phyloP scores from a whole-genome alignment of 1,140 invertebrate genomes.

The Ptiloglossa arizonensis region DNA sequence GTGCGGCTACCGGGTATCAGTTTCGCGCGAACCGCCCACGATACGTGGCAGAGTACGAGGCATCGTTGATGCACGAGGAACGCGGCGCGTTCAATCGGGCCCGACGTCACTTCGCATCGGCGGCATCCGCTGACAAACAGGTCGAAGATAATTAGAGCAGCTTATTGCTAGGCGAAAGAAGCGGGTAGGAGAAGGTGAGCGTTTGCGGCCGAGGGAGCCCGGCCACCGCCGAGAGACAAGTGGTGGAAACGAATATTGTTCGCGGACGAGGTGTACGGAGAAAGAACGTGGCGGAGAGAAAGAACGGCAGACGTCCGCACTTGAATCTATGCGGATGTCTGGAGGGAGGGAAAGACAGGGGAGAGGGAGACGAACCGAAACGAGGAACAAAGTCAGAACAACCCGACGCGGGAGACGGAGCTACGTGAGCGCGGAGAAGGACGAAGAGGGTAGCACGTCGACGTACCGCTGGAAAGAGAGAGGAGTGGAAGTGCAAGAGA shows the following conservation, averaged over 20 bases:
- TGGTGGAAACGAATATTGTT: slow-evolving; percentile 67
- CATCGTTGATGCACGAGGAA: too few relatives aligned
- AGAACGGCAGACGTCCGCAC: slow-evolving; percentile 57
- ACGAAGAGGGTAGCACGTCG: slow-evolving; percentile 34
- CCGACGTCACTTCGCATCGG: slow-evolving; percentile 47
- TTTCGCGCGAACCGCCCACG: not conserved
- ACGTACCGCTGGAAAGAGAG: slow-evolving; percentile 37
- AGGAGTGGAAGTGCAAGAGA: slow-evolving; percentile 38
- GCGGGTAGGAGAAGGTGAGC: slow-evolving; percentile 44
- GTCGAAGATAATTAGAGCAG: slow-evolving; percentile 59
- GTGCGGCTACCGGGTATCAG: too few relatives aligned
- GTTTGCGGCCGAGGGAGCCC: slow-evolving; percentile 30
- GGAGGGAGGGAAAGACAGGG: slow-evolving; percentile 37
- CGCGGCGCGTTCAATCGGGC: slow-evolving; percentile 37
- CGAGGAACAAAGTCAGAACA: slow-evolving; percentile 33
- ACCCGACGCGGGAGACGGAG: slow-evolving; percentile 39
- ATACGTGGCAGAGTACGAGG: too few relatives aligned
- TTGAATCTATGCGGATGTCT: slow-evolving; percentile 65
- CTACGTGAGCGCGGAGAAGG: not conserved
- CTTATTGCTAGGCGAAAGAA: slow-evolving; percentile 59
- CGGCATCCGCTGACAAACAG: slow-evolving; percentile 55
- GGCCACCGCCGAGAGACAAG: slow-evolving; percentile 53
- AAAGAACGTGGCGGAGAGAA: slow-evolving; percentile 51
- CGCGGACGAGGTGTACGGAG: slow-evolving; percentile 58
- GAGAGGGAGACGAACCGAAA: not conserved